Base-by-base conservation (phyloP, 2,888 invertebrate genomes). In the Unio pictorum region DNA sequence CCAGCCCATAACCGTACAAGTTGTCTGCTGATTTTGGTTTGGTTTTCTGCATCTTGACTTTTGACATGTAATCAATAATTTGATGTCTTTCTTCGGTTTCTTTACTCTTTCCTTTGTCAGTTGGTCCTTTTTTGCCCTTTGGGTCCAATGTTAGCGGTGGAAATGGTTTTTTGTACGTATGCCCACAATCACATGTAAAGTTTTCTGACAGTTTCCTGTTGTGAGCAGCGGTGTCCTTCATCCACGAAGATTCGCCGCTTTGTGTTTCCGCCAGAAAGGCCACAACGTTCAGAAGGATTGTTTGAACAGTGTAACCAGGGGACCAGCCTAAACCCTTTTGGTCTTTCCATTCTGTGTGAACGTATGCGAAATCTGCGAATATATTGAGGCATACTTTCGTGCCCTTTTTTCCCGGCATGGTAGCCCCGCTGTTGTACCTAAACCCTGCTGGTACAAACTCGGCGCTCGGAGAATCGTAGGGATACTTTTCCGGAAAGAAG, bases 301-400 rank as follows among this genome's bases (percentile, higher is more conserved):
- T 85, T 76, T 86, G 86, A 1, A 85, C 81, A 15, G 86, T 84
- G 70, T 86, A 86, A 8, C 85, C 85, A 4, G 86, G 85, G 17
- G 84, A 84, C 86, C 86, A 86, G 11, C 86, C 86, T 0, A 81
- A 64, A 1, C 81, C 80, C 59, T 85, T 86, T 74, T 86, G 79
- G 64, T 81, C 79, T 61, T 82, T 82, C 86, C 86, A 86, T 73
- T 86, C 86, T 17, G 82, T 81, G 70, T 86, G 86, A 55, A 78
- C 80, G 61, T 80, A 74, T 55, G 84, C 85, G 67, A 86, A 86
- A 73, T 86, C 86, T 6, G 85, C 83, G 75, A 86, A 86, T 23
- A 86, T 86, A 69, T 86, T 83, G 64, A 86, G 73, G 30, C 86
- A 86, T 0, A 86, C 82, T 71, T 83, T 79, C 23, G 82, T 81